Evolutionary conservation across 2,797 vertebrate genomes (phyloP), one percentile per base, ranked within the genome.

Genomic region (Borostomias antarcticus): DNA sequence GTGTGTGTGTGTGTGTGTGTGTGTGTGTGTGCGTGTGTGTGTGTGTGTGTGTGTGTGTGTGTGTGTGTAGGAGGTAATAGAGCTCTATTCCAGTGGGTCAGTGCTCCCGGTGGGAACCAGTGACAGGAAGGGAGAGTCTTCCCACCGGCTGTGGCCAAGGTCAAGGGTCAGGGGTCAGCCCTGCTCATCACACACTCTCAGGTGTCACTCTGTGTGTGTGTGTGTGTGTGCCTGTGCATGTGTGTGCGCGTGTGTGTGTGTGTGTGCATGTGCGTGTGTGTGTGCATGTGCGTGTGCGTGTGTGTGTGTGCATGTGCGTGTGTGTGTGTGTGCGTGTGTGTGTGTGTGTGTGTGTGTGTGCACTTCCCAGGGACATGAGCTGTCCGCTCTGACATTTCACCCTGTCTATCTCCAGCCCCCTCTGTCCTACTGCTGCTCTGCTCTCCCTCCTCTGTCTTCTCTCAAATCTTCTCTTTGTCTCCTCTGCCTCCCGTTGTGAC

Each of bases 61-160:
- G 21, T 33, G 51, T 2, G 13, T 29, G 52, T 28, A 17, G n/a
- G 11, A 21, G 21, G 10, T 25, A 21, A 10, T n/a, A 23, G 0
- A 13, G 13, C 9, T 1, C 30, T 21, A 60, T 26, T 32, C 60
- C n/a, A 33, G 43, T 17, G 37, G 53, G 37, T 28, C 28, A 28
- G 48, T 33, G 4, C 33, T 57, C 33, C 26, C 33, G 35, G 51
- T 62, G 70, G 58, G 62, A 73, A 76, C 59, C 23, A 30, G 21
- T 50, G 37, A 59, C 68, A 70, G 68, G 58, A 72, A 68, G 35
- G 45, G 65, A 74, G 50, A 52, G 58, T 56, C 25, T 66, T 64
- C 62, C 37, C 62, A 71, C 58, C 30, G 29, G 30, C 68, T 53
- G 54, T 54, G 65, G 62, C 58, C 72, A 59, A 65, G 72, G 72